Evolutionary conservation across 2,888 invertebrate genomes (phyloP), one percentile per base, ranked within the genome.

Genomic region (Anoncus sp.): DNA sequence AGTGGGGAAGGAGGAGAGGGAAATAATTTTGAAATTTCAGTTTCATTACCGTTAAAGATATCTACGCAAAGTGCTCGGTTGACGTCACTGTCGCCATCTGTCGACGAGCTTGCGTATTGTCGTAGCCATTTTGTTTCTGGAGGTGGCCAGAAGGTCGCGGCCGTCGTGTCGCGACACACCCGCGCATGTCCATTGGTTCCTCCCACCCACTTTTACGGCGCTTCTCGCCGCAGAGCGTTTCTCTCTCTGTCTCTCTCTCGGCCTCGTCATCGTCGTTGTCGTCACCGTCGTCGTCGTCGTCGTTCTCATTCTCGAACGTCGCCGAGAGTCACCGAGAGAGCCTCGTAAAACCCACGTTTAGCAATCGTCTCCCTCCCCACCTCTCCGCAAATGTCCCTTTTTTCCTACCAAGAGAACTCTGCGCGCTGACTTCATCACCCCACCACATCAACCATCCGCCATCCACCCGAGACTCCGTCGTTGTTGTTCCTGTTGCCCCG

Each of bases 91-190:
- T 85, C 89, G 92, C 92, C 92, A 92, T 92, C 93, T 93, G 84
- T 87, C 85, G 85, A 81, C 67, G 79, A 82, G 77, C 77, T 75
- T 65, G 40, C 57, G 82, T 89, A 91, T 79, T 82, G 71, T 67
- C 91, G 91, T 93, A 92, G 93, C 93, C 93, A 93, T 93, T 93
- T 93, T 93, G 93, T 93, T 93, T 92, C 92, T 91, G 91, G 91
- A 91, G 89, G 89, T 90, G 90, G 90, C 91, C 91, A 91, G 91
- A 90, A 90, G 91, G 91, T 92, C 90, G 91, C 78, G 78, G 78
- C 91, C 91, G 91, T 90, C 87, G 89, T 89, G 90, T 90, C 90
- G 90, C 88, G 89, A 86, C 90, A 89, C 90, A 91, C 90, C 91
- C 90, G 92, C 93, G 92, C 93, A 92, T 92, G 93, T 90, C 91